phyloP scores from a whole-genome alignment of 2,888 invertebrate species.

The Dorcus parallelipipedus region DNA sequence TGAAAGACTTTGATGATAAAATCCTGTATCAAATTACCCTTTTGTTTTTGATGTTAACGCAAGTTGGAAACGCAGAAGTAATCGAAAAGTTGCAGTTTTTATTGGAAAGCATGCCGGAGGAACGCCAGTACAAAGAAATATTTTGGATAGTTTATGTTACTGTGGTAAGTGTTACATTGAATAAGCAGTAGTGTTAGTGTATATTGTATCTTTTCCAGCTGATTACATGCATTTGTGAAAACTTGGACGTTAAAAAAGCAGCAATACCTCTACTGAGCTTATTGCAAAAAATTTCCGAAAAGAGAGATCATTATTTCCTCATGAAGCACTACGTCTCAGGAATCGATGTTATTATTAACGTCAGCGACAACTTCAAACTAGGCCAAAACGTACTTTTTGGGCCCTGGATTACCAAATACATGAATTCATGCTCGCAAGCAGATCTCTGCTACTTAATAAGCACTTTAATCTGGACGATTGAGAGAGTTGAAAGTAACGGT shows the following conservation, averaged over 20 bases:
- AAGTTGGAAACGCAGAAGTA: constrained; percentile 39
- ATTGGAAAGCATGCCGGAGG: constrained; percentile 32
- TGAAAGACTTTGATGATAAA: constrained; percentile 37
- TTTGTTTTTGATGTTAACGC: constrained; percentile 36
- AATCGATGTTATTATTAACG: constrained; percentile 33
- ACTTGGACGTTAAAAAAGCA: constrained; percentile 31
- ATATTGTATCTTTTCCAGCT: constrained; percentile 26
- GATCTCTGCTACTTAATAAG: constrained; percentile 37
- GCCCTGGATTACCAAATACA: constrained; percentile 40
- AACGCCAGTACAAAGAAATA: constrained; percentile 29
- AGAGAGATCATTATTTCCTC: constrained; percentile 34
- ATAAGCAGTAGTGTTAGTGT: not conserved
- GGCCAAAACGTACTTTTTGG: constrained; percentile 40
- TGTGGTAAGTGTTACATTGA: constrained; percentile 33
- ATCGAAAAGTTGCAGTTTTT: constrained; percentile 37
- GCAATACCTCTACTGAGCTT: constrained; percentile 28
- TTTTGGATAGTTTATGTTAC: constrained; percentile 39
- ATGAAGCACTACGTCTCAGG: constrained; percentile 36
- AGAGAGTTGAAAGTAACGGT: constrained; percentile 25
- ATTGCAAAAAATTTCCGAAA: constrained; percentile 32
- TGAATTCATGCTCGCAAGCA: constrained; percentile 34
- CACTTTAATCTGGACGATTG: constrained; percentile 32
- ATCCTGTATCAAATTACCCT: constrained; percentile 40
- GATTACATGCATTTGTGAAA: constrained; percentile 32
- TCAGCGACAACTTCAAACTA: constrained; percentile 31